Evolutionary conservation across 2,113 vertebrate genomes (phyloP).

Genomic region (Prinia subflava): DNA sequence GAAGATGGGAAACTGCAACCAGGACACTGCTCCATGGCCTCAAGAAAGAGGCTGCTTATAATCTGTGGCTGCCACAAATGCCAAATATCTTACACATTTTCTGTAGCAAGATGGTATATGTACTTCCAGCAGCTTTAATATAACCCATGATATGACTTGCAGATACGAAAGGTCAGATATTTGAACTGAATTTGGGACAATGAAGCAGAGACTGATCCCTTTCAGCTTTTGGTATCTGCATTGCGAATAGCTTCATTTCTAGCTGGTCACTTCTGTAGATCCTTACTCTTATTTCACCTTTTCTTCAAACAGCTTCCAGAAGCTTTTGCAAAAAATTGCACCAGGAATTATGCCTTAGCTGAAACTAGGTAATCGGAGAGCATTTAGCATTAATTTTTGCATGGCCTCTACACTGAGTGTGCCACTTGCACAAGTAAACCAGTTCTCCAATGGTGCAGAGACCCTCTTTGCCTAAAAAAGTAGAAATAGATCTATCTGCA

Average conservation of each 20-base stretch:
- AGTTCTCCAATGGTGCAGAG: background rate
- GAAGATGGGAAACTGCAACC: accelerated
- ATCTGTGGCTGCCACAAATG: background rate
- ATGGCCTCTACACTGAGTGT: background rate
- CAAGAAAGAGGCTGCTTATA: background rate
- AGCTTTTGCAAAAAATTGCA: background rate
- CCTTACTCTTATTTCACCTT: background rate
- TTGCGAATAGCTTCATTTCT: background rate
- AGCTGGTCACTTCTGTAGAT: background rate
- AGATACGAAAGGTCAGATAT: background rate
- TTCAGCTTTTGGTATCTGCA: background rate
- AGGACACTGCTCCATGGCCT: background rate
- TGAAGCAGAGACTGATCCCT: background rate
- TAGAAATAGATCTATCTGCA: background rate
- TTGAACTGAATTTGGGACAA: background rate
- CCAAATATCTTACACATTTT: background rate
- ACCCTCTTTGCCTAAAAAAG: background rate
- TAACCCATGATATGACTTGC: background rate
- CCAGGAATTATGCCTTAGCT: background rate
- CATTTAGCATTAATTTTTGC: background rate
- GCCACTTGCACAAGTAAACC: background rate
- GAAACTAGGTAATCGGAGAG: background rate
- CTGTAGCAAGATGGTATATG: background rate
- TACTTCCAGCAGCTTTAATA: background rate
- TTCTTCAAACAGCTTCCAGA: background rate